A percentile compares a stretch with the other conserved stretches of the same genome.
phyloP scores from a whole-genome alignment of 1,140 invertebrate genomes.

The Potamilus streckersoni region DNA sequence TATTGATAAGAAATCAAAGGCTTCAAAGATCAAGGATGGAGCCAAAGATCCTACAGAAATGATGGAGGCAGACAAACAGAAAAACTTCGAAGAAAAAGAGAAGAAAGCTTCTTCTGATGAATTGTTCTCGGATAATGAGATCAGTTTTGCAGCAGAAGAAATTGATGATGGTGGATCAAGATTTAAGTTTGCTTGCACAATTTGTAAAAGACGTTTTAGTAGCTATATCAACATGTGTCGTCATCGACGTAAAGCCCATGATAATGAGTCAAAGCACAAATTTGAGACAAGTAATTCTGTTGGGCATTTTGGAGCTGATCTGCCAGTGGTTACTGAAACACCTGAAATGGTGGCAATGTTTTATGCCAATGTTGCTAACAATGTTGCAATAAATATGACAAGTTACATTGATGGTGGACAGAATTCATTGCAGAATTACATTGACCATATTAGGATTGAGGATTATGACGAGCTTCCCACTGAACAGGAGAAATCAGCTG shows the following conservation, averaged over 20 bases:
- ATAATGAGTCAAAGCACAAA: slow-evolving; percentile 15
- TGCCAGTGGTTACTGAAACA: slow-evolving; percentile 17
- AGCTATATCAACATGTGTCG: slow-evolving; percentile 32
- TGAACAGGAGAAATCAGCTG: slow-evolving; percentile 4
- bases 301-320: neutral
- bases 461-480: slow-evolving; percentile 8
- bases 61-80: neutral
- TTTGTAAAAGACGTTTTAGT: slow-evolving; percentile 32
- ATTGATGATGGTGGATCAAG: slow-evolving; percentile 28
- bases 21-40: neutral
- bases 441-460: slow-evolving; percentile 16
- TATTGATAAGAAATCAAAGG: slow-evolving; percentile 16
- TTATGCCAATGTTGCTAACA: slow-evolving; percentile 30
- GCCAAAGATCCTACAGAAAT: neutral
- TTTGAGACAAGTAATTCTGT: slow-evolving; percentile 8
- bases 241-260: slow-evolving; percentile 26
- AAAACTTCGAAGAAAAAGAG: neutral
- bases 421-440: slow-evolving; percentile 10
- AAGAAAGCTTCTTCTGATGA: slow-evolving; percentile 1
- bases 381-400: slow-evolving; percentile 30
- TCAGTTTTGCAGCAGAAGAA: slow-evolving; percentile 30
- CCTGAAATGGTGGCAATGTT: slow-evolving; percentile 22
- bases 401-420: slow-evolving; percentile 27
- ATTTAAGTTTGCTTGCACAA: slow-evolving; percentile 30
- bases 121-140: slow-evolving; percentile 10